These are phyloP conservation scores for Haliclystus octoradiatus DNA, from an alignment of 30 jellyfish, hydroid and myxozoan species.

Conservation along the genomic window DNA sequence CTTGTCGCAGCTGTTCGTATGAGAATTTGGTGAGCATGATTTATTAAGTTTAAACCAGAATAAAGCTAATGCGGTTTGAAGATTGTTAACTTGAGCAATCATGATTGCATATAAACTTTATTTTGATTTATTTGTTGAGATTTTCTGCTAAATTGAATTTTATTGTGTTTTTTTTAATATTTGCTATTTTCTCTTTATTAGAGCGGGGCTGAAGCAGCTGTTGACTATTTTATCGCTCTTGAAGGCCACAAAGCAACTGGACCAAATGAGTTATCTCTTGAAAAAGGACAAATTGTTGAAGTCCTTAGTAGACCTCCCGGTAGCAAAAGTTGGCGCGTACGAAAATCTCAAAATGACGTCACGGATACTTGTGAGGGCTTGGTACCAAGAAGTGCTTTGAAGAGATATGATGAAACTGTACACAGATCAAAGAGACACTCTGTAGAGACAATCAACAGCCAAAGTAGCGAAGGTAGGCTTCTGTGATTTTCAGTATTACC, in stretches of 20 bases:
- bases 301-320: slow-evolving; percentile 94
- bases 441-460: slow-evolving; percentile 87
- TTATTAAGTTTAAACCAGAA: no score
- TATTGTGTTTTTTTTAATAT: no score
- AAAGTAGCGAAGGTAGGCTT: slow-evolving; percentile 99
- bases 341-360: slow-evolving; percentile 52
- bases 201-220: slow-evolving; percentile 55
- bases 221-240: slow-evolving; percentile 43
- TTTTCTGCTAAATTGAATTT: no score
- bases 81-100: no score
- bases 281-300: slow-evolving; percentile 78
- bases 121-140: no score
- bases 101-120: no score
- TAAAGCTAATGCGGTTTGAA: no score
- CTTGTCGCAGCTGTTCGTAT: no score
- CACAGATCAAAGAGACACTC: slow-evolving; percentile 53
- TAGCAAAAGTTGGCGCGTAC: slow-evolving; percentile 89
- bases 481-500: no score
- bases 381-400: slow-evolving; percentile 55
- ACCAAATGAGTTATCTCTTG: slow-evolving; percentile 60
- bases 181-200: no score
- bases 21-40: no score
- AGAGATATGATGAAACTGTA: slow-evolving; percentile 55
- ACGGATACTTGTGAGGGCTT: slow-evolving; percentile 58
- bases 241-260: slow-evolving; percentile 56